Evolutionary conservation across 1,140 invertebrate species (phyloP).

Genomic region (Trichonephila clavipes): DNA sequence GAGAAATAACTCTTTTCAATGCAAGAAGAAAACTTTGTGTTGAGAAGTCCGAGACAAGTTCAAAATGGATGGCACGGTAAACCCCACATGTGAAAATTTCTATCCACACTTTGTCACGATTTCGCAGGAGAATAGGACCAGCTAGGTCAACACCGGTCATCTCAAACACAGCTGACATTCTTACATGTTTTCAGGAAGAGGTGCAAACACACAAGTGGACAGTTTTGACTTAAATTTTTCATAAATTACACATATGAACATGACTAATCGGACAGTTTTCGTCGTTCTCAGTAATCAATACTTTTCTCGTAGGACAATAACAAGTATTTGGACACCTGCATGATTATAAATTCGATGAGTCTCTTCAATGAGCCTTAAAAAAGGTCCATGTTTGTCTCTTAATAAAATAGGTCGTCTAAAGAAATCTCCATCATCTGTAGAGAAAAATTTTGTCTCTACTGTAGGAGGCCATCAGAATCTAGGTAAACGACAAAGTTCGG

Average conservation of each 20-base stretch:
- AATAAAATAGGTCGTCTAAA: background rate
- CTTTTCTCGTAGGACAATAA: too few species aligned
- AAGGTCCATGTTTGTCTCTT: too few species aligned
- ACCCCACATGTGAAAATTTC: constrained; percentile 81
- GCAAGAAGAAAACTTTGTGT: constrained; percentile 47
- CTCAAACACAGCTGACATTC: constrained; percentile 1
- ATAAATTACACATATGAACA: too few species aligned
- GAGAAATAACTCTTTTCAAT: background rate
- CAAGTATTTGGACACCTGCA: too few species aligned
- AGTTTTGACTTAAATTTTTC: background rate
- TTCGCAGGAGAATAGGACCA: background rate
- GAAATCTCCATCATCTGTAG: too few species aligned
- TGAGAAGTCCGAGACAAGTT: constrained; percentile 55
- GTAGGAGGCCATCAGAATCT: too few species aligned
- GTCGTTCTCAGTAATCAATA: too few species aligned
- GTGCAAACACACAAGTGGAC: constrained; percentile 9
- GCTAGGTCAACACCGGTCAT: constrained; percentile 21
- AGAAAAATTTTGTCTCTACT: too few species aligned
- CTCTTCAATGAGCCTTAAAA: too few species aligned
- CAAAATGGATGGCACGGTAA: constrained; percentile 75
- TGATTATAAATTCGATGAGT: too few species aligned
- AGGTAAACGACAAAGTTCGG: too few species aligned
- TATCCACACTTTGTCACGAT: constrained; percentile 79
- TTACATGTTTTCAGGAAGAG: background rate
- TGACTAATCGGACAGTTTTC: too few species aligned